Conservation (phyloP, 2,797 vertebrate species). For the Sebastes matsubarae region DNA sequence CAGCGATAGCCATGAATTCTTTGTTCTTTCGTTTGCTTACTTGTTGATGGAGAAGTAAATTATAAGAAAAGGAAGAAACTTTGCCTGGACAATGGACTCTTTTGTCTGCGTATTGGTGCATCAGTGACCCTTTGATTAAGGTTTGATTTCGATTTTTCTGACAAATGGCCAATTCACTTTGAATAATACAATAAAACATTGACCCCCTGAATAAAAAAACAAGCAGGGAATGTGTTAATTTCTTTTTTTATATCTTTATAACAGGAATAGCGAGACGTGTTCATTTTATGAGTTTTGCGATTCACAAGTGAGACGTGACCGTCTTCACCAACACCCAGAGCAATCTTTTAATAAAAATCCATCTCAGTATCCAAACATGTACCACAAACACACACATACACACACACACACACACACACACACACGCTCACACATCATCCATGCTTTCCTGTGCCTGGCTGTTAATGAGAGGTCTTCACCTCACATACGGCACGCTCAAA, state of each 20-base stretch:
- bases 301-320: neutral
- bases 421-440: neutral
- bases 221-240: neutral
- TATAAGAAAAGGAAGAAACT: too few relatives aligned
- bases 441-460: constrained; percentile 5
- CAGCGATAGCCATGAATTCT: too few relatives aligned
- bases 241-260: neutral
- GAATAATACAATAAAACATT: neutral
- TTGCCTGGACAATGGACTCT: too few relatives aligned
- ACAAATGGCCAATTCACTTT: neutral
- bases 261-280: neutral
- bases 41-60: too few relatives aligned
- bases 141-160: too few relatives aligned
- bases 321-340: neutral
- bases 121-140: too few relatives aligned
- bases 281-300: neutral
- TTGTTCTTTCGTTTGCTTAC: too few relatives aligned
- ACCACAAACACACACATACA: constrained; percentile 18
- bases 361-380: neutral
- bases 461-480: constrained; percentile 39
- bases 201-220: neutral
- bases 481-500: constrained; percentile 29
- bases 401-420: constrained; percentile 18
- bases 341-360: constrained; percentile 1
- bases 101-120: too few relatives aligned